Conservation (phyloP, 2,888 invertebrate genomes). For the Uropetala carovei region DNA sequence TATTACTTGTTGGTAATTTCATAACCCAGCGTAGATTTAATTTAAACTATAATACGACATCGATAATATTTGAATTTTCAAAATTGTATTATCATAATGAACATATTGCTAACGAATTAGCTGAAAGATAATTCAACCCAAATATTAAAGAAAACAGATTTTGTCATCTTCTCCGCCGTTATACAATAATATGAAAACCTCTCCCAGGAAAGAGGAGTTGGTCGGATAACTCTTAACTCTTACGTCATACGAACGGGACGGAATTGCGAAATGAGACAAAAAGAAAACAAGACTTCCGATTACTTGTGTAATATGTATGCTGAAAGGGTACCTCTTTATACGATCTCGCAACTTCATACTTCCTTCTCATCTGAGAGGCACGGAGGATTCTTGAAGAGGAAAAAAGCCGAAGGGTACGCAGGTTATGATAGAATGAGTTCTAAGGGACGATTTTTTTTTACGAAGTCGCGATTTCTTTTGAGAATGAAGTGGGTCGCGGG, state of each 20-base stretch:
- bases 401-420: not conserved
- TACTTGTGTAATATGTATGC: constrained; percentile 23
- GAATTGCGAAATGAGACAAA: not conserved
- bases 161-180: too few relatives aligned
- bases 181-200: too few relatives aligned
- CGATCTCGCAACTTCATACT: constrained; percentile 23
- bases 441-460: not conserved
- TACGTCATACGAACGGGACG: not conserved
- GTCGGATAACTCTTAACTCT: too few relatives aligned
- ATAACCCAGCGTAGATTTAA: too few relatives aligned
- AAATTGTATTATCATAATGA: too few relatives aligned
- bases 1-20: too few relatives aligned
- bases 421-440: not conserved
- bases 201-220: not conserved
- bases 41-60: too few relatives aligned
- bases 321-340: constrained; percentile 24
- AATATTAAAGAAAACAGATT: too few relatives aligned
- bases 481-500: not conserved
- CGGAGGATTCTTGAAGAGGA: not conserved
- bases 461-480: not conserved
- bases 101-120: too few relatives aligned
- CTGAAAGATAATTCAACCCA: too few relatives aligned
- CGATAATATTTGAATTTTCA: too few relatives aligned
- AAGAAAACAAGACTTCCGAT: not conserved
- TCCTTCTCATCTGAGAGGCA: not conserved